Percentiles rank a stretch among this genome's conserved stretches.
These are phyloP conservation scores for Rhyacophila brunnea DNA, from an alignment of 1,140 invertebrate species.

Conservation along the genomic window DNA sequence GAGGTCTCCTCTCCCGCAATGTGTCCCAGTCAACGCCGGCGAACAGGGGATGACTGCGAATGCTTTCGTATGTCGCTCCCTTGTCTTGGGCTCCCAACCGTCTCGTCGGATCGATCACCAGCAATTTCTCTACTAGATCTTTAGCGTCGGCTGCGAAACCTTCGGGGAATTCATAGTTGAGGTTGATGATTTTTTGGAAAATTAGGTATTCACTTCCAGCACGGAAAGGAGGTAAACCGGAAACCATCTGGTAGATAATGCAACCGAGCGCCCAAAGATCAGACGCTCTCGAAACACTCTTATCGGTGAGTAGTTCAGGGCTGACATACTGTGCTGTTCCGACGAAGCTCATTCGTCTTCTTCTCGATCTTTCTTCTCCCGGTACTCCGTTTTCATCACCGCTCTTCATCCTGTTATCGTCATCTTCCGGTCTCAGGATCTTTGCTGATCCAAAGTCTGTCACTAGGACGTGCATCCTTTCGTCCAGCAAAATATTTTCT, in stretches of 20 bases:
- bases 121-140: slow-evolving; percentile 83
- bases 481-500: slow-evolving; percentile 86
- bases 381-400: slow-evolving; percentile 36
- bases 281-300: slow-evolving; percentile 74
- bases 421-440: slow-evolving; percentile 62
- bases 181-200: slow-evolving; percentile 91
- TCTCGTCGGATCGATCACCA: slow-evolving; percentile 77
- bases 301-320: slow-evolving; percentile 88
- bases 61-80: slow-evolving; percentile 72
- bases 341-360: slow-evolving; percentile 85
- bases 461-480: slow-evolving; percentile 94
- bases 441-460: slow-evolving; percentile 98
- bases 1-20: slow-evolving; percentile 76
- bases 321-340: slow-evolving; percentile 99
- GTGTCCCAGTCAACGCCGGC: slow-evolving; percentile 79
- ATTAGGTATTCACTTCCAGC: slow-evolving; percentile 94
- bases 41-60: slow-evolving; percentile 87
- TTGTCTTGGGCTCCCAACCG: slow-evolving; percentile 82
- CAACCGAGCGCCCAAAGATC: slow-evolving; percentile 99
- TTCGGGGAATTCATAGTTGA: slow-evolving; percentile 91
- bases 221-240: slow-evolving; percentile 88
- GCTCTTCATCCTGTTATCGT: slow-evolving; percentile 33
- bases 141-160: slow-evolving; percentile 81
- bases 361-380: slow-evolving; percentile 43
- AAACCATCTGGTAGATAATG: slow-evolving; percentile 96